Conservation (phyloP, 2,113 vertebrate species). For the Reinhardtius hippoglossoides region DNA sequence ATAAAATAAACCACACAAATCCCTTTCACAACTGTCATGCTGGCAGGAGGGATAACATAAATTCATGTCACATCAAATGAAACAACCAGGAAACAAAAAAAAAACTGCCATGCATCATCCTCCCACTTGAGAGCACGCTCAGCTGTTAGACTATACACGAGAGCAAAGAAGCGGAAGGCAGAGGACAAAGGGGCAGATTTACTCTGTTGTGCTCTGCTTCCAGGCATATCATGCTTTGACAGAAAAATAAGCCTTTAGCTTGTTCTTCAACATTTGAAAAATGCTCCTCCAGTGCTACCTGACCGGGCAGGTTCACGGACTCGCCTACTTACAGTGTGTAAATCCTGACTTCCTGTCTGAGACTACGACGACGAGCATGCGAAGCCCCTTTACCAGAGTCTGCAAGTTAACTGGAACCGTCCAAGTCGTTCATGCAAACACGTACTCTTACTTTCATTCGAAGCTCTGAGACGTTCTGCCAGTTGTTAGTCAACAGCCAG, state of each 20-base stretch:
- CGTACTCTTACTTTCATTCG: background rate
- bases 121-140: slow-evolving; percentile 37
- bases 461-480: background rate
- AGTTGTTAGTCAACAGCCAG: slow-evolving; percentile 64
- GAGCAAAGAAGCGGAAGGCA: slow-evolving; percentile 47
- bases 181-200: slow-evolving; percentile 57
- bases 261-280: slow-evolving; percentile 41
- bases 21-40: slow-evolving; percentile 57
- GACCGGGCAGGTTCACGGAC: slow-evolving; percentile 63
- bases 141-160: slow-evolving; percentile 28
- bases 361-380: slow-evolving; percentile 46
- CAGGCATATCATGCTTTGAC: slow-evolving; percentile 69
- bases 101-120: slow-evolving; percentile 64
- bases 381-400: slow-evolving; percentile 29
- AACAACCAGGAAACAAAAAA: slow-evolving; percentile 56
- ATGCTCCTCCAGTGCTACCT: slow-evolving; percentile 54
- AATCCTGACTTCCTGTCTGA: slow-evolving; percentile 50
- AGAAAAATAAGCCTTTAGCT: slow-evolving; percentile 59
- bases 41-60: slow-evolving; percentile 43
- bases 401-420: background rate
- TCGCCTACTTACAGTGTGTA: slow-evolving; percentile 10
- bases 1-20: slow-evolving; percentile 35
- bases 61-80: slow-evolving; percentile 49
- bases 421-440: slow-evolving; percentile 40
- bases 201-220: slow-evolving; percentile 46